Percentiles rank a stretch among this genome's conserved stretches.
phyloP scores from a whole-genome alignment of 2,797 vertebrate species.

The Callimico goeldii region DNA sequence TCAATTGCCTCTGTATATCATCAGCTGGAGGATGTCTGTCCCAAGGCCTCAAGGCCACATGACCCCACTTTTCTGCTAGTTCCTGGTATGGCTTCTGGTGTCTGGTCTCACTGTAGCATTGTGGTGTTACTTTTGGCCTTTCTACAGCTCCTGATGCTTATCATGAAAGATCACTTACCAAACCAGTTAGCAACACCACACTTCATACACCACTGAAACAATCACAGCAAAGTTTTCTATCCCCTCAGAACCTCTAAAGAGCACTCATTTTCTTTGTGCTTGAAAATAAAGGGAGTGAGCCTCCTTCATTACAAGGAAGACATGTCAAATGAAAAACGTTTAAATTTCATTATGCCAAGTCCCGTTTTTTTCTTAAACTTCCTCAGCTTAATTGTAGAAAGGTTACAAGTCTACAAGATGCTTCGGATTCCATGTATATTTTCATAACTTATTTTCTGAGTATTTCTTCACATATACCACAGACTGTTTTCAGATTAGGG shows the following conservation, averaged over 20 bases:
- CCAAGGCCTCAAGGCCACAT: neutral
- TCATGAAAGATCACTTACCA: neutral
- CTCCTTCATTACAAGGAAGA: conserved; percentile 17
- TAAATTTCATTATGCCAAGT: neutral
- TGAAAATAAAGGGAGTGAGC: neutral
- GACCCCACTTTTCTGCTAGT: neutral
- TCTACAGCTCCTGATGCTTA: neutral
- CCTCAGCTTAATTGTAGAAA: neutral
- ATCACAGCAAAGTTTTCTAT: neutral
- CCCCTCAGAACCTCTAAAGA: neutral
- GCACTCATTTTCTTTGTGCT: neutral
- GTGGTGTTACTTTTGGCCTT: neutral
- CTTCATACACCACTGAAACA: neutral
- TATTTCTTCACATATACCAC: neutral
- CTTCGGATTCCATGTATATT: neutral
- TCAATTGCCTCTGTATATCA: neutral
- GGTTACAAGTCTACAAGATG: neutral
- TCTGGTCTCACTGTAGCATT: neutral
- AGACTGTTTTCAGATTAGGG: neutral
- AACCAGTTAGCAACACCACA: neutral
- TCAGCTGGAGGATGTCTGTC: neutral
- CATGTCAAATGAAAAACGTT: neutral
- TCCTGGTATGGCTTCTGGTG: neutral
- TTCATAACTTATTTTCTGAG: neutral
- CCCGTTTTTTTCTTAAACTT: neutral